Evolutionary conservation across 2,888 invertebrate species (phyloP), one percentile per base, ranked within the genome.

Genomic region (Steinernema hermaphroditum): DNA sequence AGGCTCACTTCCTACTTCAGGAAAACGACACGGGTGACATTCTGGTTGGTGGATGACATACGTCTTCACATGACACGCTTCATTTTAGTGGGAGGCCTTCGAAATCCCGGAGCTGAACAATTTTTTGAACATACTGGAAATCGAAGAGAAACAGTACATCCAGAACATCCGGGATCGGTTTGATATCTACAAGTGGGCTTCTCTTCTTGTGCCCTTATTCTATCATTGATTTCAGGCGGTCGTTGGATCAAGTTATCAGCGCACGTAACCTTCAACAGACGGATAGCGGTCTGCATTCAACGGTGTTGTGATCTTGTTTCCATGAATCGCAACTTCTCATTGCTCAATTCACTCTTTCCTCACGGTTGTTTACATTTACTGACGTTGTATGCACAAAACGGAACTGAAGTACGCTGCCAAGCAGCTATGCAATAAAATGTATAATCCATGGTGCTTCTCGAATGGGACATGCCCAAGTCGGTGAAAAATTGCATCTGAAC

Each of bases 11-110:
- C 76, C 89, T 90, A 8, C 86, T 90, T 43, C 90, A 90, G 82
- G 90, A 90, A 83, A 90, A 90, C 83, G 90, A 90, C 81, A 88
- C 89, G 0, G 90, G 89, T 69, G 90, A 90, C 80, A 89, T 90
- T 76, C 83, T 88, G 86, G 90, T 90, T 83, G 82, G 87, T 44
- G 19, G n/a, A 1, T 8, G 49, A 29, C 9, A 41, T 50, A 19
- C n/a, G 44, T 71, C 72, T 69, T 74, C 27, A 70, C 79, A 83
- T 37, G 37, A 12, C 37, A 37, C 12, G 12, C 4, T 37, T 37
- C 37, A 37, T 37, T 83, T 57, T 86, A 90, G 89, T 90, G 90
- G 90, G 89, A 90, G 68, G 89, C 88, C 12, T 90, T 90, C 85
- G 89, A 89, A 72, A 78, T 88, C 24, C 90, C 90, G 16, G 90